A percentile compares a stretch with the other conserved stretches of the same genome.
These are phyloP conservation scores for Steinernema scapterisci DNA, from an alignment of 2,888 invertebrate species.

Conservation along the genomic window DNA sequence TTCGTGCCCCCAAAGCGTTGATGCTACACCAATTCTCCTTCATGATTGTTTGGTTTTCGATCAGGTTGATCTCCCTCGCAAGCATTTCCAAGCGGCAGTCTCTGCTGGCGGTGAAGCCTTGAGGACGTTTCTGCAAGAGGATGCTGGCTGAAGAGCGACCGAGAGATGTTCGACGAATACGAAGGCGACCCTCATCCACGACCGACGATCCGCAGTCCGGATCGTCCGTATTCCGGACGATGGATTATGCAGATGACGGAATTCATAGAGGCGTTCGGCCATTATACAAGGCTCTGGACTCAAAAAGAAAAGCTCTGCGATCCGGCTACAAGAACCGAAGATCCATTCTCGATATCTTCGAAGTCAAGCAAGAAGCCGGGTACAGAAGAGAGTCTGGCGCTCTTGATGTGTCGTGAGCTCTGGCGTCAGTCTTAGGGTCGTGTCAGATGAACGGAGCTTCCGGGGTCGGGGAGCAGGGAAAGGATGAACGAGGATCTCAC, in stretches of 20 bases:
- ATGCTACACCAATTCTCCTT: not conserved
- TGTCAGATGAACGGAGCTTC: no score
- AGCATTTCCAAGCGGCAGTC: not conserved
- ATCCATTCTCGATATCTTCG: no score
- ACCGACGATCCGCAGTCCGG: not conserved
- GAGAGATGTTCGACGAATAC: not conserved
- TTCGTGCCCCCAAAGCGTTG: not conserved
- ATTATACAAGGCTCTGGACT: no score
- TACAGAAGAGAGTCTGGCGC: no score
- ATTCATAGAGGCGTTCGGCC: not conserved
- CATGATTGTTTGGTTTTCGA: not conserved
- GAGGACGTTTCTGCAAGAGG: not conserved
- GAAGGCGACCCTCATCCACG: not conserved
- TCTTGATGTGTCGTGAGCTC: no score
- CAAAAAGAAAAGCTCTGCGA: no score
- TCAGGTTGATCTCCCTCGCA: not conserved
- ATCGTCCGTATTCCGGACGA: no score
- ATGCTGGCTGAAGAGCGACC: not conserved
- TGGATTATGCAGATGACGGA: not conserved
- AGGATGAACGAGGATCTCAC: no score
- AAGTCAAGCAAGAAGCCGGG: no score
- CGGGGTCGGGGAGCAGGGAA: no score
- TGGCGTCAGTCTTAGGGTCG: no score
- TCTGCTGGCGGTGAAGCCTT: constrained; percentile 32
- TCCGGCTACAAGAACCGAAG: no score